These are phyloP conservation scores for Tineola bisselliella DNA, from an alignment of 2,888 invertebrate genomes.

Conservation along the genomic window DNA sequence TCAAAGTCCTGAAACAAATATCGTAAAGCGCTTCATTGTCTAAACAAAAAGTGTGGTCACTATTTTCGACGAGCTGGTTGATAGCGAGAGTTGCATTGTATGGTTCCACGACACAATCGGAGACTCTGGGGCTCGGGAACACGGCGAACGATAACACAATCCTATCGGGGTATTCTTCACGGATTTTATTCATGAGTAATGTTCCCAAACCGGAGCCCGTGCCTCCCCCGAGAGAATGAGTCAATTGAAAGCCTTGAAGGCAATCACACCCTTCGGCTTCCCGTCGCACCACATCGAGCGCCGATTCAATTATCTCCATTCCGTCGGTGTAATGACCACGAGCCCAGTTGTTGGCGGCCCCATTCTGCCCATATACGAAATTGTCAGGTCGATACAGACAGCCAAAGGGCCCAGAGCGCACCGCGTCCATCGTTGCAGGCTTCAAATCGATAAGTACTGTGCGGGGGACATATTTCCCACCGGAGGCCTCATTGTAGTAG, in stretches of 20 bases:
- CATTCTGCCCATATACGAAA: constrained; percentile 77
- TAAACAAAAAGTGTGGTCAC: constrained; percentile 73
- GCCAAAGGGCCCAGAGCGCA: constrained; percentile 86
- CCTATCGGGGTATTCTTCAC: constrained; percentile 90
- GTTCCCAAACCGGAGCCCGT: constrained; percentile 67
- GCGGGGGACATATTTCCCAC: constrained; percentile 58
- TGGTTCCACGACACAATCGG: constrained; percentile 70
- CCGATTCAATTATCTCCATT: constrained; percentile 85
- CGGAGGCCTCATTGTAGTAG: constrained; percentile 77
- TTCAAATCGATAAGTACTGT: constrained; percentile 52
- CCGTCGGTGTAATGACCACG: constrained; percentile 91
- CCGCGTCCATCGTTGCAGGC: constrained; percentile 79
- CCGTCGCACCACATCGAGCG: constrained; percentile 81
- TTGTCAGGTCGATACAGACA: constrained; percentile 89
- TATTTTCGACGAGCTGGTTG: constrained; percentile 84
- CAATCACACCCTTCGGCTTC: constrained; percentile 93
- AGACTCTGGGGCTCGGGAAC: constrained; percentile 85
- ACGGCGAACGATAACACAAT: constrained; percentile 85
- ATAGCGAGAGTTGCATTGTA: constrained; percentile 88
- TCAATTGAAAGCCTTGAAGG: constrained; percentile 84
- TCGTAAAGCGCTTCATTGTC: constrained; percentile 78
- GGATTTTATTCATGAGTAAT: constrained; percentile 82
- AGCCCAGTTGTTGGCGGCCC: constrained; percentile 63
- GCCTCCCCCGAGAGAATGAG: constrained; percentile 74
- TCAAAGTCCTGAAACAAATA: constrained; percentile 82